A percentile compares a stretch with the other conserved stretches of the same genome.
These are phyloP conservation scores for Notoglanidium macrostoma DNA, from an alignment of 2,797 vertebrate genomes.

Conservation along the genomic window DNA sequence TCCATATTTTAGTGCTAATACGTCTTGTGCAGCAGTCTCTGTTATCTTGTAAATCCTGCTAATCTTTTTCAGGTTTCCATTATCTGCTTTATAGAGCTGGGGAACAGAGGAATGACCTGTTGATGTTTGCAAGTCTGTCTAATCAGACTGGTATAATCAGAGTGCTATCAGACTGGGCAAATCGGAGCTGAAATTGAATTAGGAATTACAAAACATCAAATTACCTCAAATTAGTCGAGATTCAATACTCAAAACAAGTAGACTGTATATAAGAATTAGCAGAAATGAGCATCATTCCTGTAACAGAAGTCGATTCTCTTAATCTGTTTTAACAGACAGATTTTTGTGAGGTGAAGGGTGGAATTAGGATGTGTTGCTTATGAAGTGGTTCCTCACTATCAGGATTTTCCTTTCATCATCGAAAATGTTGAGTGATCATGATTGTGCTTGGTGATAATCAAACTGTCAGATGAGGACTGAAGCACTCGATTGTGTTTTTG, in stretches of 20 bases:
- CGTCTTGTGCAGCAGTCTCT: not conserved
- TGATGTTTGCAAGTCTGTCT: not conserved
- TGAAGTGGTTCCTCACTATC: conserved; percentile 30
- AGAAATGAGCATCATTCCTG: not conserved
- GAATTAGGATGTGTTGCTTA: conserved; percentile 23
- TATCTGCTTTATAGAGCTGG: too few species aligned
- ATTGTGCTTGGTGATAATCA: conserved; percentile 71
- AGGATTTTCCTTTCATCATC: conserved; percentile 33
- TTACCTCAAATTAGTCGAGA: not conserved
- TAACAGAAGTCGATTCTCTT: not conserved
- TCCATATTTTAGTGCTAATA: not conserved
- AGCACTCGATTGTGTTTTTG: conserved; percentile 72
- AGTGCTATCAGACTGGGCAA: not conserved
- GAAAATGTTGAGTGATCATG: conserved; percentile 52
- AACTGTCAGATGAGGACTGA: conserved; percentile 70
- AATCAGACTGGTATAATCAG: not conserved
- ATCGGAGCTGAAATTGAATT: not conserved
- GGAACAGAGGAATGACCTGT: too few species aligned
- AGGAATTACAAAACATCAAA: not conserved
- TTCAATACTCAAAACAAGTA: not conserved
- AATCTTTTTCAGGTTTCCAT: too few species aligned
- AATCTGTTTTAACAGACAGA: not conserved
- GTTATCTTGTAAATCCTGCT: not conserved
- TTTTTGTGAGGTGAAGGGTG: conserved; percentile 21
- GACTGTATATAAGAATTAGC: not conserved